phyloP scores from a whole-genome alignment of 2,888 invertebrate genomes.

The Heliothis peltigera region DNA sequence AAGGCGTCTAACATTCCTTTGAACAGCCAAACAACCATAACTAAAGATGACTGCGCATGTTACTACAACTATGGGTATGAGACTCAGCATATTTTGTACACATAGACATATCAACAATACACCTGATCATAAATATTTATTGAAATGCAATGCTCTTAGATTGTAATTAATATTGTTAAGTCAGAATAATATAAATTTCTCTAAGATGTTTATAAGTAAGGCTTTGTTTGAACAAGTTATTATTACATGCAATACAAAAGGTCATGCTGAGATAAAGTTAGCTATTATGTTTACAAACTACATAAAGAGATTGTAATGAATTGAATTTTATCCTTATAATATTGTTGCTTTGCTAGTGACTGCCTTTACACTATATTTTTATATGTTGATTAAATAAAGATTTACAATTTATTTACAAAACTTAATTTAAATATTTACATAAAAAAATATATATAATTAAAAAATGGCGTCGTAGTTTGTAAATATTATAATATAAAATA shows the following conservation, averaged over 20 bases:
- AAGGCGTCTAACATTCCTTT: conserved; percentile 72
- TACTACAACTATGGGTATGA: conserved; percentile 90
- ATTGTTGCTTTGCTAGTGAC: too few relatives aligned
- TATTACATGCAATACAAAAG: conserved; percentile 25
- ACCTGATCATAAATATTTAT: neutral
- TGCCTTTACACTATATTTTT: too few relatives aligned
- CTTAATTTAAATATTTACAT: too few relatives aligned
- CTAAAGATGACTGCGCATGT: conserved; percentile 86
- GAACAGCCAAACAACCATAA: conserved; percentile 74
- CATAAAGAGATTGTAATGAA: too few relatives aligned
- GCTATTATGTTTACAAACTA: conserved; percentile 15
- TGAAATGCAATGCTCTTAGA: neutral
- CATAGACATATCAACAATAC: neutral
- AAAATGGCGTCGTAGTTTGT: too few relatives aligned
- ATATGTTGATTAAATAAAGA: too few relatives aligned
- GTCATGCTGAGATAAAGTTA: conserved; percentile 42
- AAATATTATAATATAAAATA: too few relatives aligned
- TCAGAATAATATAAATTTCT: neutral
- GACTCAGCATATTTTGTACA: neutral
- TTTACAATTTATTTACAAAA: too few relatives aligned
- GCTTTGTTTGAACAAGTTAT: conserved; percentile 25
- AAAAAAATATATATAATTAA: too few relatives aligned
- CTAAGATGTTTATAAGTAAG: conserved; percentile 14
- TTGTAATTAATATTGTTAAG: neutral
- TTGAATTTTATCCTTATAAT: neutral